Evolutionary conservation across 2,113 vertebrate species (phyloP).

Genomic region (Eonycteris spelaea): DNA sequence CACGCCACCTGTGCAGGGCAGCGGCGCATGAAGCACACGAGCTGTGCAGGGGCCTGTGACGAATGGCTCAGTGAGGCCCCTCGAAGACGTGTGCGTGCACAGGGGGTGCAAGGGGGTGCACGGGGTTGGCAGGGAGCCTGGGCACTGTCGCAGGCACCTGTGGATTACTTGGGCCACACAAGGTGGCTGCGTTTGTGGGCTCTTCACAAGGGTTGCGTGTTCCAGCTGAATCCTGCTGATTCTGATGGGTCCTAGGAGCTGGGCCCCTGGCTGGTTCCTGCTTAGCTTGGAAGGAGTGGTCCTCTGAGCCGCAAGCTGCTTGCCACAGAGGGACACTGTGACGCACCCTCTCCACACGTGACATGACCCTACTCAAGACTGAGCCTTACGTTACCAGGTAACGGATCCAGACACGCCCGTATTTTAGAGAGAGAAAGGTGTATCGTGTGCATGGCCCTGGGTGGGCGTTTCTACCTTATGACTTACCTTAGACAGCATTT

Average conservation of each 20-base stretch:
- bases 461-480: too few species aligned
- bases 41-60: neutral
- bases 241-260: rapidly evolving
- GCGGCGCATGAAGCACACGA: rapidly evolving
- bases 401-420: neutral
- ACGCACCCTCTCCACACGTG: neutral
- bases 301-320: neutral
- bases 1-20: too few species aligned
- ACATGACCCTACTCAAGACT: neutral
- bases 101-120: too few species aligned
- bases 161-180: too few species aligned
- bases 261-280: neutral
- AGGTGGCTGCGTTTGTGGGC: neutral
- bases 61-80: rapidly evolving
- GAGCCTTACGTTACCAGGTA: neutral
- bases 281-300: neutral
- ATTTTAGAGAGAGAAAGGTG: neutral
- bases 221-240: neutral
- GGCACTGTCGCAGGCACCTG: too few species aligned
- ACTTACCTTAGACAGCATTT: neutral
- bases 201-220: rapidly evolving
- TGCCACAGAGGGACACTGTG: rapidly evolving
- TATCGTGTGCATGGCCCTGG: too few species aligned
- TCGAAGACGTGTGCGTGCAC: neutral
- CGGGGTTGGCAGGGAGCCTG: neutral